Base-by-base conservation (phyloP, 2,888 invertebrate species). In the Cantharis nigra region DNA sequence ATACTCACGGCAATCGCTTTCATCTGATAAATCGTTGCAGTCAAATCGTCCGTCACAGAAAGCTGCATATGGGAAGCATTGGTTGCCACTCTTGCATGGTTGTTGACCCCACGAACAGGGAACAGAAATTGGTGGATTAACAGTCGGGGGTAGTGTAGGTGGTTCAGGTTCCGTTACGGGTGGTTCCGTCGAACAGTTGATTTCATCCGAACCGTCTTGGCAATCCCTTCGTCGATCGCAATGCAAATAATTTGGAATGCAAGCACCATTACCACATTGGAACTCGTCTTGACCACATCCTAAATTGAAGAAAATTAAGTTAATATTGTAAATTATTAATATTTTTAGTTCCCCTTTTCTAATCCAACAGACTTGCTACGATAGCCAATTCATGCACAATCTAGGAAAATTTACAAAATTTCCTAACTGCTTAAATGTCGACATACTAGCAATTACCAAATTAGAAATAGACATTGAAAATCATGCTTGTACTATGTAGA, bases 21-120 rank as follows among this genome's bases (percentile, higher is more conserved):
- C 95, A 87, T 96, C 95, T 63, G 94, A 93, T 86, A 92, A 90
- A 90, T 96, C 95, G 78, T 82, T 89, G 87, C 95, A 95, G 90
- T 95, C 94, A 83, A 91, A 90, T 76, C 88, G 89, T 71, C 91
- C 90, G 89, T 94, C 91, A 88, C 94, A 94, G 18, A 84, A 78
- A 30, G 83, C 82, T 0, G 84, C 79, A 13, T 76, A 81, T 67
- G 88, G 87, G 81, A 91, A 88, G 87, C 92, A 92, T 84, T 90
- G 89, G 63, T 84, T 82, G 81, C 87, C 89, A 83, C 86, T 88
- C 81, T 85, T 83, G 85, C 91, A 91, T 78, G 86, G 87, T 84
- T 87, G 89, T 83, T 89, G 86, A 74, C 87, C 87, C 69, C 83
- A 81, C 77, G 87, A 85, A 84, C 90, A 90, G 81, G 84, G 85